A percentile compares a stretch with the other conserved stretches of the same genome.
phyloP scores from a whole-genome alignment of 2,113 vertebrate genomes.

The Hymenochirus boettgeri region DNA sequence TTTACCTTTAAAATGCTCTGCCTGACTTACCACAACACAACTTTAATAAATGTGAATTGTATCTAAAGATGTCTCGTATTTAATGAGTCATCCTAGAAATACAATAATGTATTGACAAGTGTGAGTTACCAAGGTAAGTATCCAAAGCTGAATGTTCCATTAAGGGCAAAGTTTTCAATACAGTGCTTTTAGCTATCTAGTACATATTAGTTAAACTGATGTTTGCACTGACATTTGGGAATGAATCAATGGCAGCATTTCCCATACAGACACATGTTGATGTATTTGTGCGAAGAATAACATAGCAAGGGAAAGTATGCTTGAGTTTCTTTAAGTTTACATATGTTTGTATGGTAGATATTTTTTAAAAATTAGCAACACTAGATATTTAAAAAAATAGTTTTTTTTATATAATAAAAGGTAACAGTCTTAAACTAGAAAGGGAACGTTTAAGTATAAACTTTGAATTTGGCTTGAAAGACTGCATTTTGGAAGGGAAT shows the following conservation, averaged over 20 bases:
- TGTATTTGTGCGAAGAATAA: slow-evolving; percentile 51
- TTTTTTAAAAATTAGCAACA: too few species aligned
- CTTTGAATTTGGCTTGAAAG: too few species aligned
- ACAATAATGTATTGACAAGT: slow-evolving; percentile 20
- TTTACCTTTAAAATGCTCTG: neutral
- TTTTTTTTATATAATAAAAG: too few species aligned
- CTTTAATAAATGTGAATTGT: neutral
- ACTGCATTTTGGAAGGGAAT: too few species aligned
- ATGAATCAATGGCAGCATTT: slow-evolving; percentile 46
- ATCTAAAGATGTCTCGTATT: neutral
- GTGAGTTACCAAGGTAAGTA: slow-evolving; percentile 51
- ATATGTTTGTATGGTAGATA: too few species aligned
- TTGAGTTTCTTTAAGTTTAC: too few species aligned
- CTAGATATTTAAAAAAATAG: too few species aligned
- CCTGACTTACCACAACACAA: neutral
- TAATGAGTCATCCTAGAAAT: slow-evolving; percentile 68
- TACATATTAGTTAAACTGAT: slow-evolving; percentile 64
- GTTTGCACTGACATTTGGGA: slow-evolving; percentile 56
- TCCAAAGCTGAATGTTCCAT: slow-evolving; percentile 65
- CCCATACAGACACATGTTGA: slow-evolving; percentile 51
- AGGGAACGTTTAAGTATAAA: too few species aligned
- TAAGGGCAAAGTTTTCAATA: slow-evolving; percentile 64
- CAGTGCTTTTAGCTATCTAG: slow-evolving; percentile 60
- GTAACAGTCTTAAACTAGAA: too few species aligned
- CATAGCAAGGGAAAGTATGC: slow-evolving; percentile 34